These are phyloP conservation scores for Mamestra configurata DNA, from an alignment of 1,140 invertebrate genomes.

Conservation along the genomic window DNA sequence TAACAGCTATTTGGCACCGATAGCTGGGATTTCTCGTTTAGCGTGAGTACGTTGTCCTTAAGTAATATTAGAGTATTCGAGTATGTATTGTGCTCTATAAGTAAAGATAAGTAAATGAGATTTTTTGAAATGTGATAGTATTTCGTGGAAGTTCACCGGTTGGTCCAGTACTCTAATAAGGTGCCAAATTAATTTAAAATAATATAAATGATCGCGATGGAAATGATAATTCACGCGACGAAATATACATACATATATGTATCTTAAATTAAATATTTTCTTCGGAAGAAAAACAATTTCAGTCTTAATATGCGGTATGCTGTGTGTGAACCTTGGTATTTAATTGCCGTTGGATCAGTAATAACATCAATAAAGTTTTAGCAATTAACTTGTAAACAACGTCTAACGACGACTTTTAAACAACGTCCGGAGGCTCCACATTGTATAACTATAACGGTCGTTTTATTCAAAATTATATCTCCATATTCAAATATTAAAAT, in stretches of 20 bases:
- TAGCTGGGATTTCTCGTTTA: slow-evolving; percentile 23
- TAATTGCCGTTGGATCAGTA: background rate
- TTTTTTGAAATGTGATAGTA: slow-evolving; percentile 45
- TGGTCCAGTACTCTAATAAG: slow-evolving; percentile 18
- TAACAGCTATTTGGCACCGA: slow-evolving; percentile 20
- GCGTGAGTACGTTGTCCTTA: slow-evolving; percentile 3
- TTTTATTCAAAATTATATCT: too few relatives aligned
- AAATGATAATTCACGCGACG: slow-evolving; percentile 14
- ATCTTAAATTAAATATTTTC: background rate
- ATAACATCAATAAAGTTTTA: background rate
- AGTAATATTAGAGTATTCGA: slow-evolving; percentile 32
- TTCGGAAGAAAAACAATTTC: slow-evolving; percentile 1
- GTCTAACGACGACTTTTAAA: background rate
- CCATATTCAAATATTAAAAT: too few relatives aligned
- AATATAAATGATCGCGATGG: slow-evolving; percentile 21
- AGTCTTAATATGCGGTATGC: background rate
- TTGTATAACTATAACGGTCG: too few relatives aligned
- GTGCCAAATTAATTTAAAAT: slow-evolving; percentile 44
- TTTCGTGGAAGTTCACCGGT: slow-evolving; percentile 18
- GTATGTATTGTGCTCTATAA: slow-evolving; percentile 29
- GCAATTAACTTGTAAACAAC: background rate
- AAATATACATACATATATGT: too few relatives aligned
- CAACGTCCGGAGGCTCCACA: too few relatives aligned
- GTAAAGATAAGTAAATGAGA: slow-evolving; percentile 31
- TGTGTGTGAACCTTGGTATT: background rate